Base-by-base conservation (phyloP, 2,797 vertebrate species). In the Gambusia yucatana region DNA sequence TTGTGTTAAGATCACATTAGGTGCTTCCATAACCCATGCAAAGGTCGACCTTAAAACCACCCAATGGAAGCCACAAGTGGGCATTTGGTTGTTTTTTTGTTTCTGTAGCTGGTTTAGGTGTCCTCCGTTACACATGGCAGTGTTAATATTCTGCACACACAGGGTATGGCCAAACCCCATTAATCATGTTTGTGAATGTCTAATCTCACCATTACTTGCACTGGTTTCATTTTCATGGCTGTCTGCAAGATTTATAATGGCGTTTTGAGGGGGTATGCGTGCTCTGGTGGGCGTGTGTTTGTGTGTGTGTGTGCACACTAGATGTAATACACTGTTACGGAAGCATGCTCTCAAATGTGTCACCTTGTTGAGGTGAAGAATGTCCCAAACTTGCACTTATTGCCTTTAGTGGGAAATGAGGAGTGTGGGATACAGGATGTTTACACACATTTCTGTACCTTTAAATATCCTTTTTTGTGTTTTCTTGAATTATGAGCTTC, bases 111-210 rank as follows among this genome's bases (percentile, higher is more conserved):
- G 57, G 83, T 84, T 63, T 87, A 92, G 86, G 88, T 90, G 89
- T 87, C 87, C 88, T 89, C 80, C 78, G 82, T 79, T 90, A 88
- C 82, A 91, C 83, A 89, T 80, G 80, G 87, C 84, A 73, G 81
- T 84, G 90, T 96, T 95, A 95, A 95, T 95, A 96, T 95, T 96
- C 95, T 90, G 84, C 87, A 89, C 94, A 94, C 91, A 95, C 78
- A 85, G 86, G 84, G 90, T 88, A 82, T 82, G 84, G 88, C 92
- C 88, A 90, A 88, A 93, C 88, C 90, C 91, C 95, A 95, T 96
- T 95, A 95, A 95, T 96, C 95, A 95, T 94, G 94, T 96, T 96
- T 95, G 95, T 94, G 94, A 95, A 96, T 95, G 94, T 96, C 93
- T 96, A 96, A 95, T 96, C 94, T 94, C 93, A 93, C 94, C 89